Evolutionary conservation across 2,888 invertebrate species (phyloP).

Genomic region (Sipha maydis): DNA sequence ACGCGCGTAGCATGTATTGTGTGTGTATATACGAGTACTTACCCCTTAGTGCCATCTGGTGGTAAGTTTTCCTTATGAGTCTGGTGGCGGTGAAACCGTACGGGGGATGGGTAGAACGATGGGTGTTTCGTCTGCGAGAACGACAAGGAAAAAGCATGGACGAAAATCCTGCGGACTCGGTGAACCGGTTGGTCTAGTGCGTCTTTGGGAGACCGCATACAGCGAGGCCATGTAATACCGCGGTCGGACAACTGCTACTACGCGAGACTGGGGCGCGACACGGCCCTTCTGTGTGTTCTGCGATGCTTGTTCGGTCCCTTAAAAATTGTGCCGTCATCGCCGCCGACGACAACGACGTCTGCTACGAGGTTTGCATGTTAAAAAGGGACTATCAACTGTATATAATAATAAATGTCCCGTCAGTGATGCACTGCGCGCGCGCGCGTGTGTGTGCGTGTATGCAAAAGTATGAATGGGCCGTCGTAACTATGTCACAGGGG

Average conservation of each 20-base stretch:
- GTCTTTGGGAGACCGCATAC: neutral
- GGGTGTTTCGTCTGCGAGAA: neutral
- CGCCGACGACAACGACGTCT: neutral
- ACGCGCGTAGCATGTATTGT: neutral
- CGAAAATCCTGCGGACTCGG: neutral
- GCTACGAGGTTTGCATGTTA: slow-evolving; percentile 66
- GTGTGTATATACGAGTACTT: neutral
- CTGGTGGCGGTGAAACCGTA: neutral
- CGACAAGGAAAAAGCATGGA: neutral
- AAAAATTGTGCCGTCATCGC: slow-evolving; percentile 48
- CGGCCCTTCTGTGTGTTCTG: neutral
- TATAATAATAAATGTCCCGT: slow-evolving; percentile 64
- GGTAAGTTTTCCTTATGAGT: neutral
- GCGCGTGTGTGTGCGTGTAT: slow-evolving; percentile 62
- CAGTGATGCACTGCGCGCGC: slow-evolving; percentile 6
- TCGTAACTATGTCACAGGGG: neutral
- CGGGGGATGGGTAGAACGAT: neutral
- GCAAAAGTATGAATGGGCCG: slow-evolving; percentile 66
- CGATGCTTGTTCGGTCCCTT: neutral
- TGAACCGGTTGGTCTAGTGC: neutral
- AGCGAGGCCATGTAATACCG: neutral
- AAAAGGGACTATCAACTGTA: slow-evolving; percentile 65
- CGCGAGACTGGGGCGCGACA: neutral
- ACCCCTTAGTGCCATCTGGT: slow-evolving; percentile 37
- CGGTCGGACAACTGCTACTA: slow-evolving; percentile 15